phyloP scores from a whole-genome alignment of 2,113 vertebrate species.

The Suricata suricatta region DNA sequence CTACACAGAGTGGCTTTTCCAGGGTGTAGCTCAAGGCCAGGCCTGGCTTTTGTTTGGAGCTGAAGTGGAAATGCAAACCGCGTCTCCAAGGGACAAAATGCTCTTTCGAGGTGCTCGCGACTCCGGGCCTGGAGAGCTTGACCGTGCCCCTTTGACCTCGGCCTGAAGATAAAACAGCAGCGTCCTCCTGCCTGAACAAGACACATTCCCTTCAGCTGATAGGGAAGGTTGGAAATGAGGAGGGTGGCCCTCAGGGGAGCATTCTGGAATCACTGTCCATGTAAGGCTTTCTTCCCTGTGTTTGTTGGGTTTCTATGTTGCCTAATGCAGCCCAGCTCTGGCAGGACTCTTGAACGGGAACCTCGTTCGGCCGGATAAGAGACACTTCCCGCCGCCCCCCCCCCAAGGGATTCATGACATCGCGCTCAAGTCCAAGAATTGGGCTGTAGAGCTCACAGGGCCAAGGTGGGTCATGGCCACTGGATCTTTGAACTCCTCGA shows the following conservation, averaged over 20 bases:
- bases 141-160: not conserved
- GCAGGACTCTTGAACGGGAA: not conserved
- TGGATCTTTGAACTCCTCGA: conserved; percentile 52
- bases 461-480: conserved; percentile 21
- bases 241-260: not conserved
- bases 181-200: conserved; percentile 20
- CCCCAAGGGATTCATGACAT: not conserved
- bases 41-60: conserved; percentile 57
- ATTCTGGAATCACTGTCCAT: not conserved
- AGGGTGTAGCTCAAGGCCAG: not conserved
- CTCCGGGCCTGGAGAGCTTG: not conserved
- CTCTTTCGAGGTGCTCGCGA: conserved; percentile 19
- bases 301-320: not conserved
- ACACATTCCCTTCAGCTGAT: not conserved
- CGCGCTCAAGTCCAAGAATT: conserved; percentile 20
- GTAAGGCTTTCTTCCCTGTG: not conserved
- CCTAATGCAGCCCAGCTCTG: not conserved
- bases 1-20: conserved; percentile 48
- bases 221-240: not conserved
- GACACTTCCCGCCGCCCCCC: not conserved
- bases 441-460: conserved; percentile 66
- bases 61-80: conserved; percentile 48
- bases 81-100: conserved; percentile 22
- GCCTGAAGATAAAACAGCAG: not conserved
- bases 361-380: not conserved